Base-by-base conservation (phyloP, 2,797 vertebrate genomes). In the Thunnus albacares region DNA sequence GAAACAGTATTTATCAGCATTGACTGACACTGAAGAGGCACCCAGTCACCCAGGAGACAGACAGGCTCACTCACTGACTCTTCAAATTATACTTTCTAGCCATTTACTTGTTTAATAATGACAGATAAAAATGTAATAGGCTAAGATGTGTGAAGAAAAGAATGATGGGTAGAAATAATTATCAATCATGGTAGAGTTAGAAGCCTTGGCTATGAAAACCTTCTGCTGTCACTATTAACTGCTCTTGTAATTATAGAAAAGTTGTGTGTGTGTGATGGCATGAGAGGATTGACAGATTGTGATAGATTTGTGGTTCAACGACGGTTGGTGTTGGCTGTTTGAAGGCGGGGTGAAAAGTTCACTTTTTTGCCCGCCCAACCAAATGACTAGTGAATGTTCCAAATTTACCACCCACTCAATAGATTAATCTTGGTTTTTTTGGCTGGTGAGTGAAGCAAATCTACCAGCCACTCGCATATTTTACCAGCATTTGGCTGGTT, bases 171-270 rank as follows among this genome's bases (percentile, higher is more conserved):
- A 47, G 20, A 41, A 82, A 92, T 86, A 88, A 94, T 95, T 94
- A 83, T 92, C 90, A 94, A 65, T 95, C 90, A 94, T 92, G 91
- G 92, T 84, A 92, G 94, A 89, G 82, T 90, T 80, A 69, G 43
- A 6, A 58, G 35, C 92, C 89, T 33, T 87, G 77, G 88, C 90
- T 82, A 77, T 90, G 78, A 90, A 94, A 94, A 85, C 80, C 4
- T 92, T 73, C 90, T 90, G 90, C 95, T 95, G 95, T 85, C 77
- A 8, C 83, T 77, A 22, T 26, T 41, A 72, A 73, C 45, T 65
- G 24, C 61, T 76, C 38, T 43, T 60, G 3, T 28, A 41, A n/a
- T 30, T 24, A 26, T 28, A 59, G 61, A 2, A 52, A 38, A 24
- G 41, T 22, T 38, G 38, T 38, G 38, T 38, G 35, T 51, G 22